Evolutionary conservation across 2,113 vertebrate genomes (phyloP).

Genomic region (Protobothrops flavoviridis): DNA sequence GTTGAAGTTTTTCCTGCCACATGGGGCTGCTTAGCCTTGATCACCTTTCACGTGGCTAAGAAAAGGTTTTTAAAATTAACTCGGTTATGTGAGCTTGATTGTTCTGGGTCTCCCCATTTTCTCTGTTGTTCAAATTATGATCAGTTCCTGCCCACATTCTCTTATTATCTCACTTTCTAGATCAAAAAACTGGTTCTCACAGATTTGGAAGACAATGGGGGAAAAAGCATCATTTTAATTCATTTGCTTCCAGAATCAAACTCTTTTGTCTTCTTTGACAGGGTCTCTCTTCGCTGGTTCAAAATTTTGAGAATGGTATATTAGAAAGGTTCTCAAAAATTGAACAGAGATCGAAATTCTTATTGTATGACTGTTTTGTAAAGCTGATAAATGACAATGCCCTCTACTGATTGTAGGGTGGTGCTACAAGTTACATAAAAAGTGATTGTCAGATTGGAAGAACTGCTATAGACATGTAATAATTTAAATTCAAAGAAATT

Average conservation of each 20-base stretch:
- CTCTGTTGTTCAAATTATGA: too few species aligned
- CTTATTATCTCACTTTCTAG: neutral
- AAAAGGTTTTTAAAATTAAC: neutral
- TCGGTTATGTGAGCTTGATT: neutral
- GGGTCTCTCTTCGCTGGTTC: neutral
- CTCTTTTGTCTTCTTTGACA: neutral
- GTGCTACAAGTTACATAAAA: neutral
- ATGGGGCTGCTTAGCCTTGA: neutral
- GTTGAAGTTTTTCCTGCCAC: neutral
- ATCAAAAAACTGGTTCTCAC: neutral
- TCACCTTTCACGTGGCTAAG: neutral
- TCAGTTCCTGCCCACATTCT: neutral
- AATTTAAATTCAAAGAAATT: neutral
- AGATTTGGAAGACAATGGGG: neutral
- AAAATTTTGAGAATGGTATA: neutral
- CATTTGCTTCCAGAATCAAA: neutral
- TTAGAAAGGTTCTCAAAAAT: neutral
- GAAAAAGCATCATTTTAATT: neutral
- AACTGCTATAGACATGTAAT: neutral
- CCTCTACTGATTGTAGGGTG: neutral
- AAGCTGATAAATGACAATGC: neutral
- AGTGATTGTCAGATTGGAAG: neutral
- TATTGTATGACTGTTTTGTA: neutral
- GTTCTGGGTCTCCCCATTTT: neutral
- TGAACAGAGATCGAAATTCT: neutral